These are phyloP conservation scores for Labrus mixtus DNA, from an alignment of 2,113 vertebrate genomes.

Conservation along the genomic window DNA sequence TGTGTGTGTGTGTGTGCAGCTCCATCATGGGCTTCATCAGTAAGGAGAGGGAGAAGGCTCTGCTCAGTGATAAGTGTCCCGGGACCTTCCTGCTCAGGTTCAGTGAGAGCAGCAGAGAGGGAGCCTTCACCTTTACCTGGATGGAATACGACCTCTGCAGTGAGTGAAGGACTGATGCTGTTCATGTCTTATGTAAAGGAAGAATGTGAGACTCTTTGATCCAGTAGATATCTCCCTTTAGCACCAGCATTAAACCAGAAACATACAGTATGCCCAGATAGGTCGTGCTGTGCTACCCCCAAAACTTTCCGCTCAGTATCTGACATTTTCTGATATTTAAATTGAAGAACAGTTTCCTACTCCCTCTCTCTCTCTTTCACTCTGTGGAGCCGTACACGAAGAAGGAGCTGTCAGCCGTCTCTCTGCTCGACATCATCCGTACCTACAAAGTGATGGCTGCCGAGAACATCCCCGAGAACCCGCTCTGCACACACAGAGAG, in stretches of 20 bases:
- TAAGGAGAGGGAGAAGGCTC: conserved; percentile 89
- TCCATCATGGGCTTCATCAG: conserved; percentile 97
- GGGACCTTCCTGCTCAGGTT: conserved; percentile 95
- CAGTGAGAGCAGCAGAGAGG: conserved; percentile 96
- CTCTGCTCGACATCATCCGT: conserved; percentile 95
- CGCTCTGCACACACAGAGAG: conserved; percentile 91
- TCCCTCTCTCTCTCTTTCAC: conserved; percentile 81
- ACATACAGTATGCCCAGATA: no score
- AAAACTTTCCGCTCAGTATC: no score
- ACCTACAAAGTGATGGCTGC: conserved; percentile 98
- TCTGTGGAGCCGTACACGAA: conserved; percentile 97
- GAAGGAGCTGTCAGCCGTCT: conserved; percentile 93
- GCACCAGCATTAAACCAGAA: no score
- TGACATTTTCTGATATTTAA: no score
- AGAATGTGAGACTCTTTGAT: no score
- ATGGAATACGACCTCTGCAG: conserved; percentile 88
- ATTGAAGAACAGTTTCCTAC: no score
- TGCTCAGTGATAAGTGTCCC: conserved; percentile 88
- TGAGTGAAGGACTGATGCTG: conserved; percentile 61
- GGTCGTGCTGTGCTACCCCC: no score
- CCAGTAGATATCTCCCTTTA: no score
- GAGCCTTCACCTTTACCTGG: conserved; percentile 98
- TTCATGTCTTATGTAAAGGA: no score
- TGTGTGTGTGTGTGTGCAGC: no score
- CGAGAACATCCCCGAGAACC: conserved; percentile 96